Evolutionary conservation across 2,888 invertebrate species (phyloP).

Genomic region (Drosophila macrospina): DNA sequence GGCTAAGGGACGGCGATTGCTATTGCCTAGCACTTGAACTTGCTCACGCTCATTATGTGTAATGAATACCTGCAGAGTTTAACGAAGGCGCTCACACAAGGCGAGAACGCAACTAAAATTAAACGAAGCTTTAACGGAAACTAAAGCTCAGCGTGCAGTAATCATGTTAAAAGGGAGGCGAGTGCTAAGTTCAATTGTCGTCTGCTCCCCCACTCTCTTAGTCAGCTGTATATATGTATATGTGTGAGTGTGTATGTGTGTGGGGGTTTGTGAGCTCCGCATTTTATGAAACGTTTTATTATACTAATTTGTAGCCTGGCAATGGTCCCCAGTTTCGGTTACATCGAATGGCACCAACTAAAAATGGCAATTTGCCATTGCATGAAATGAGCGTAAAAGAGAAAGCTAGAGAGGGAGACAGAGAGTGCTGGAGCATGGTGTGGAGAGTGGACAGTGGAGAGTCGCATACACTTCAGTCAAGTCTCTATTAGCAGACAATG

Average conservation of each 20-base stretch:
- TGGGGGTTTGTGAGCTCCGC: constrained; percentile 52
- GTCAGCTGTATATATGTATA: background rate
- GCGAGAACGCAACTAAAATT: constrained; percentile 33
- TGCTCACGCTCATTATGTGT: constrained; percentile 57
- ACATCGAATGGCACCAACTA: constrained; percentile 76
- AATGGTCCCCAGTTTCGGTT: constrained; percentile 78
- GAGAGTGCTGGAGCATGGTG: background rate
- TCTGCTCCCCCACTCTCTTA: constrained; percentile 8
- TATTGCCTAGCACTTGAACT: constrained; percentile 52
- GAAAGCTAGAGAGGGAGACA: background rate
- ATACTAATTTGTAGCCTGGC: constrained; percentile 84
- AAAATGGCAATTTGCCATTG: constrained; percentile 84
- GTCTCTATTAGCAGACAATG: constrained; percentile 82
- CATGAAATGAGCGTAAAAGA: constrained; percentile 49
- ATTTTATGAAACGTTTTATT: constrained; percentile 85
- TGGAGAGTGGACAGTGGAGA: constrained; percentile 4
- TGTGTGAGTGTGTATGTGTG: background rate
- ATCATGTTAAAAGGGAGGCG: constrained; percentile 1
- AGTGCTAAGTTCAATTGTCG: constrained; percentile 20
- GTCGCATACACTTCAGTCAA: constrained; percentile 66
- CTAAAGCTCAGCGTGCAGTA: constrained; percentile 39
- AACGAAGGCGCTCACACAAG: constrained; percentile 38
- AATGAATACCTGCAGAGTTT: constrained; percentile 55
- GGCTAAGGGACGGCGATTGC: constrained; percentile 1
- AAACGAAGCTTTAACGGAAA: constrained; percentile 45